Evolutionary conservation across 2,888 invertebrate genomes (phyloP).

Genomic region (Drosophila vallismaia): DNA sequence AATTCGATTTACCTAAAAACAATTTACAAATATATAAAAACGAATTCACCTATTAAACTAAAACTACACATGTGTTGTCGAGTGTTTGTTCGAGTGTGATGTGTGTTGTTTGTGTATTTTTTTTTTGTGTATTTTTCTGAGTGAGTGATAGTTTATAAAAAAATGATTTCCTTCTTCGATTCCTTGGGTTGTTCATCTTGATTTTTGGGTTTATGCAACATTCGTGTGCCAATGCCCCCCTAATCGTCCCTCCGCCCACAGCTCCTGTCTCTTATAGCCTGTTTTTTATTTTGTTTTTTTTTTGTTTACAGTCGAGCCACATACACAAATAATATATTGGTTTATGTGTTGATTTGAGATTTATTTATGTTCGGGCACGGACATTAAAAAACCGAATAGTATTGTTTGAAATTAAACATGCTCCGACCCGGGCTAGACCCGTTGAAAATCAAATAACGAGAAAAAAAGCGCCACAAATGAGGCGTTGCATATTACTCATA

Average conservation of each 20-base stretch:
- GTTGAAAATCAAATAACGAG: too few species aligned
- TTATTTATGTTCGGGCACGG: constrained; percentile 34
- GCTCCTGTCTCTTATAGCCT: constrained; percentile 1
- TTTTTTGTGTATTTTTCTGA: constrained; percentile 1
- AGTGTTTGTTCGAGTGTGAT: constrained; percentile 34
- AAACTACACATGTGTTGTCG: constrained; percentile 40
- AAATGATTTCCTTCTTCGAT: constrained; percentile 26
- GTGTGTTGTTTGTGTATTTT: constrained; percentile 13
- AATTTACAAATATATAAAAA: constrained; percentile 78
- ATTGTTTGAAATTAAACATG: constrained; percentile 37
- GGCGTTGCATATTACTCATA: constrained; percentile 46
- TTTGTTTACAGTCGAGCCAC: constrained; percentile 34
- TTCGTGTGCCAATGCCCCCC: constrained; percentile 15
- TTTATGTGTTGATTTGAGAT: constrained; percentile 23
- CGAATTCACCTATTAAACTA: constrained; percentile 70
- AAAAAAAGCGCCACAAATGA: neutral
- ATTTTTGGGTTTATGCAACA: constrained; percentile 24
- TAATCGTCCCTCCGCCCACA: neutral
- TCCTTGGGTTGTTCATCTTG: constrained; percentile 2
- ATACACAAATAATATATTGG: constrained; percentile 39
- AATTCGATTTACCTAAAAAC: constrained; percentile 82
- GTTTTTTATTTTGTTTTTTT: too few species aligned
- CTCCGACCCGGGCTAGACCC: constrained; percentile 9
- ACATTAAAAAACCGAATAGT: constrained; percentile 33
- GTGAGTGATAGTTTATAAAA: constrained; percentile 34